Evolutionary conservation across 2,888 invertebrate species (phyloP), one percentile per base, ranked within the genome.

Genomic region (Ophion obscuratus): DNA sequence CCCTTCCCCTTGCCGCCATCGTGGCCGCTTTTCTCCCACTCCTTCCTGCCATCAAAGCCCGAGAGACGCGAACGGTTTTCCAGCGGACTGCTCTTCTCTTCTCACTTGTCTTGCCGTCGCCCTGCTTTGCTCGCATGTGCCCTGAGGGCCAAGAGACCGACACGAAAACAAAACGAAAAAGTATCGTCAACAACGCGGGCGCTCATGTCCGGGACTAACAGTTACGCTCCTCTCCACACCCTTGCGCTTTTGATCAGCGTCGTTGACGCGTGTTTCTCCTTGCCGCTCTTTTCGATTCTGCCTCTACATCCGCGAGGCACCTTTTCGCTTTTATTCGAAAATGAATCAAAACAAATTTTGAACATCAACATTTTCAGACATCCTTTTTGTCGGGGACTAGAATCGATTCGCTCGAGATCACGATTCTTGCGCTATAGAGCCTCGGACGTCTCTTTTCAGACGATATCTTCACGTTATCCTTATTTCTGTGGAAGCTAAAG

Each of bases 211-310:
- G 24, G 36, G 53, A 70, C 53, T 20, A 47, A 40, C 40, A 47
- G 47, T 27, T 47, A n/a, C 40, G 67, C 20, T n/a, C 20, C 68
- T 6, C 24, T 40, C 24, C 17, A 3, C 44, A 1, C 20, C 68
- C 20, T 24, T 24, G 14, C 14, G 24, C 2, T 20, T n/a, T 77
- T 4, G 31, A 31, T 31, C 40, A 11, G 4, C 53, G 76, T 66
- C 78, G 24, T 64, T 79, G 36, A 79, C 86, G 82, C 87, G 85
- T 31, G 31, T 31, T 31, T 40, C 40, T 87, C 84, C 81, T 79
- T 80, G 79, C 81, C 66, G 20, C 24, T 66, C 53, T 47, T 47
- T 59, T 70, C 74, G 31, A 67, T 59, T 9, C 40, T 40, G 6
- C 40, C 9, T 40, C 40, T 7, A 6, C 40, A 9, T 40, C 40